Conservation (phyloP, 2,888 invertebrate genomes). For the Caradrina kadenii region DNA sequence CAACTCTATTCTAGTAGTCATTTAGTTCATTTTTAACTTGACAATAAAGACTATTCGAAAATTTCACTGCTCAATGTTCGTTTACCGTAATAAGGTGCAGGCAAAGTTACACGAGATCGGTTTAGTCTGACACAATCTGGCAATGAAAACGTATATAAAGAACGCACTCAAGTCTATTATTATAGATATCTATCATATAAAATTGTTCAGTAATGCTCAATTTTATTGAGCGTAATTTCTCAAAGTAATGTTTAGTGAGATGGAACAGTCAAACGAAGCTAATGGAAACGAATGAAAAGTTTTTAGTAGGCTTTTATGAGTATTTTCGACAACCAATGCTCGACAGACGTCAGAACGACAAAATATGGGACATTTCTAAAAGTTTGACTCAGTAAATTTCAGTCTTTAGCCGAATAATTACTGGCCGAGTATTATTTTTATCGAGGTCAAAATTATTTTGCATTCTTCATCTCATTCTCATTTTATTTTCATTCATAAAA, state of each 20-base stretch:
- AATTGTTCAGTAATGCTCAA: slow-evolving; percentile 12
- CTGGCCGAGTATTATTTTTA: neutral
- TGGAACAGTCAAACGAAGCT: slow-evolving; percentile 34
- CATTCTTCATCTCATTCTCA: no score
- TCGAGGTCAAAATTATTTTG: no score
- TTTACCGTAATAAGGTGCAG: neutral
- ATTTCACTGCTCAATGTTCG: neutral
- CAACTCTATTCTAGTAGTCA: no score
- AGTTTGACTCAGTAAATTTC: neutral
- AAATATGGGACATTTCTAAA: neutral
- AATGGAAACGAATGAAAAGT: slow-evolving; percentile 8
- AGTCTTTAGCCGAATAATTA: neutral
- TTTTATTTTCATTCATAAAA: no score
- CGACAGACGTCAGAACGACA: neutral
- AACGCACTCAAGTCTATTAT: slow-evolving; percentile 29
- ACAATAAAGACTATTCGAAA: no score
- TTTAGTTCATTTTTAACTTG: no score
- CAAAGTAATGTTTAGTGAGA: slow-evolving; percentile 40
- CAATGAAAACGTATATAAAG: slow-evolving; percentile 9
- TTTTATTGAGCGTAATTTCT: slow-evolving; percentile 31
- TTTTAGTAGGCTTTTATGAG: neutral
- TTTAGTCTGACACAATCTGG: slow-evolving; percentile 19
- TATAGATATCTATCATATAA: slow-evolving; percentile 15
- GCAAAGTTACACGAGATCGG: neutral
- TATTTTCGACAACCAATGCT: neutral